phyloP scores from a whole-genome alignment of 1,140 invertebrate genomes.

The Arion vulgaris region DNA sequence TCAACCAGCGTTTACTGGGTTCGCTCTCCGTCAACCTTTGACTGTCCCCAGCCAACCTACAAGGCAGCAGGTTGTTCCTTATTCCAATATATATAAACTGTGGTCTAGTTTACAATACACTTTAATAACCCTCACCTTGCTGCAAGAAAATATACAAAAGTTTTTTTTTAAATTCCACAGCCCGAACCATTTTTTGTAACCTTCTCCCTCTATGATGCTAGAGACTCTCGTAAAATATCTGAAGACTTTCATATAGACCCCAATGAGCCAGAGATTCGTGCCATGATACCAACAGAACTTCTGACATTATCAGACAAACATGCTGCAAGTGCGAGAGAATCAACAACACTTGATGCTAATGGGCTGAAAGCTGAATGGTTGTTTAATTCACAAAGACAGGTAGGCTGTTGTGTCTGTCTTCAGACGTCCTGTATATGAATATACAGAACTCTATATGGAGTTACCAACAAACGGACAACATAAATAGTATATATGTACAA shows the following conservation, averaged over 20 bases:
- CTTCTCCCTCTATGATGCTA: slow-evolving; percentile 88
- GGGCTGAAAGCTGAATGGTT: slow-evolving; percentile 80
- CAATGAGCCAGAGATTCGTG: slow-evolving; percentile 80
- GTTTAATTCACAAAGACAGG: slow-evolving; percentile 54
- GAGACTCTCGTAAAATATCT: slow-evolving; percentile 87
- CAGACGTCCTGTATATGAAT: too few relatives aligned
- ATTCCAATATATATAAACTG: too few relatives aligned
- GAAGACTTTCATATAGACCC: slow-evolving; percentile 95
- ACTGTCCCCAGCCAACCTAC: too few relatives aligned
- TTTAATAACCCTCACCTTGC: too few relatives aligned
- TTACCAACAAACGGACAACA: too few relatives aligned
- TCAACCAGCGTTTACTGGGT: too few relatives aligned
- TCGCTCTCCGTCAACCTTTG: too few relatives aligned
- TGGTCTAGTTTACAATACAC: too few relatives aligned
- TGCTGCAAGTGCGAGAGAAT: slow-evolving; percentile 61
- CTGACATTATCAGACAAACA: slow-evolving; percentile 62
- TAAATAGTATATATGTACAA: too few relatives aligned
- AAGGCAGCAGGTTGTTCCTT: too few relatives aligned
- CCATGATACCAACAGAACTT: slow-evolving; percentile 75
- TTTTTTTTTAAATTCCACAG: slow-evolving; percentile 72
- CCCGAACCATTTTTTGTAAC: slow-evolving; percentile 93
- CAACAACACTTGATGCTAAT: slow-evolving; percentile 71
- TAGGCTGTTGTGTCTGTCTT: slow-evolving; percentile 14
- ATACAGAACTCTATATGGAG: too few relatives aligned
- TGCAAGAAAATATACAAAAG: too few relatives aligned